Evolutionary conservation across 2,113 vertebrate species (phyloP).

Genomic region (Charina bottae): DNA sequence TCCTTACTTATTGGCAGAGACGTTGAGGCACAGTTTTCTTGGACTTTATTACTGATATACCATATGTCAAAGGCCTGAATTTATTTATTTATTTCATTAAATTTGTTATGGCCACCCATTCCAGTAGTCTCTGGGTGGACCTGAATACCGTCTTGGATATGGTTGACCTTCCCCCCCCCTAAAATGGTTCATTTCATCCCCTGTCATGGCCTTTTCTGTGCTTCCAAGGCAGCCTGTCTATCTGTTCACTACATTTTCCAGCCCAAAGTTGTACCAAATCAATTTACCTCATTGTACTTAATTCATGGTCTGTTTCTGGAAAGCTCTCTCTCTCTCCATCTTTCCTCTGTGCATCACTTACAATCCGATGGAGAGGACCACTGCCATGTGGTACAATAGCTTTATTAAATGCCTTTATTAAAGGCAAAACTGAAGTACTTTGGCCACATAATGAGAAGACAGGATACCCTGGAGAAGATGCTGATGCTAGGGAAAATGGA

Average conservation of each 20-base stretch:
- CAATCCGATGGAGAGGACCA: background rate
- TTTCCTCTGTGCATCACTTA: background rate
- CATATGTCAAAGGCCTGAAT: background rate
- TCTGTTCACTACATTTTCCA: background rate
- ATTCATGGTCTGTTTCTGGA: background rate
- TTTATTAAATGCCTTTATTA: too few relatives aligned
- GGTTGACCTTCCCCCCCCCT: background rate
- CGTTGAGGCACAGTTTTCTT: background rate
- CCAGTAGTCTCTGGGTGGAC: background rate
- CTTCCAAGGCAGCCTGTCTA: background rate
- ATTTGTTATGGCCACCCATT: background rate
- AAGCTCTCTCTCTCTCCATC: background rate
- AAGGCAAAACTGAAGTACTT: too few relatives aligned
- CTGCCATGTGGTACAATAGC: background rate
- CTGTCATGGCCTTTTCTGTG: background rate
- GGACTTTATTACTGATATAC: background rate
- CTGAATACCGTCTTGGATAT: background rate
- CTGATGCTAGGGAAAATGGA: too few relatives aligned
- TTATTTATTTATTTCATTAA: background rate
- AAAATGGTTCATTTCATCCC: background rate
- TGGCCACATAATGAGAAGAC: too few relatives aligned
- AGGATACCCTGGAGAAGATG: too few relatives aligned
- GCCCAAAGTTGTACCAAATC: background rate
- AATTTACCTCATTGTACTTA: background rate
- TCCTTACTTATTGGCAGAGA: background rate